phyloP scores from a whole-genome alignment of 2,888 invertebrate species.

The Tricholauxania praeusta region DNA sequence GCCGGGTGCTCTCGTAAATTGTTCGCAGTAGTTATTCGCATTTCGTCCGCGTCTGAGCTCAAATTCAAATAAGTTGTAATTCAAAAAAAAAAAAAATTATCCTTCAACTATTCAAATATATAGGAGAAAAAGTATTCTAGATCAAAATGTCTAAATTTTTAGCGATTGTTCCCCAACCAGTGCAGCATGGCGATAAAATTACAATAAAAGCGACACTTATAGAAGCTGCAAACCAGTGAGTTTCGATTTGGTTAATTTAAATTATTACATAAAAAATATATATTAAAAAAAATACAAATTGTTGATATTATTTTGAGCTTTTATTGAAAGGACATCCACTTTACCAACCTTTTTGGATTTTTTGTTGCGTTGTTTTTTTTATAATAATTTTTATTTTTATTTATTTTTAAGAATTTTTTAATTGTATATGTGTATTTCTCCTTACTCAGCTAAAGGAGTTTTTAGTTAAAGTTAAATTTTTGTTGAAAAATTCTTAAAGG shows the following conservation, averaged over 20 bases:
- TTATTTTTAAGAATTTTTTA: too few species aligned
- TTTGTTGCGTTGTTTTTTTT: too few species aligned
- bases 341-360: too few species aligned
- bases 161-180: slow-evolving; percentile 55
- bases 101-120: neutral
- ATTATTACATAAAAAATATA: too few species aligned
- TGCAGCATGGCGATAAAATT: slow-evolving; percentile 56
- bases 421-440: too few species aligned
- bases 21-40: slow-evolving; percentile 43
- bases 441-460: too few species aligned
- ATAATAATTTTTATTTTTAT: too few species aligned
- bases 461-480: too few species aligned
- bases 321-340: neutral
- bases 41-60: slow-evolving; percentile 34
- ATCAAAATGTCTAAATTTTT: slow-evolving; percentile 55
- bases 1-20: slow-evolving; percentile 42
- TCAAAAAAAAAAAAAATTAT: neutral
- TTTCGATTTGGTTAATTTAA: slow-evolving; percentile 29
- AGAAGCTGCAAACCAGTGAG: slow-evolving; percentile 62
- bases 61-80: slow-evolving; percentile 8
- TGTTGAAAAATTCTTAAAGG: too few species aligned
- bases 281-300: too few species aligned
- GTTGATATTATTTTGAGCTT: neutral
- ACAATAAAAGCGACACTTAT: slow-evolving; percentile 57
- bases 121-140: neutral